A percentile compares a stretch with the other conserved stretches of the same genome.
Evolutionary conservation across 92 coral and sea anemone genomes (phyloP).

Genomic region (Blastomussa wellsi): DNA sequence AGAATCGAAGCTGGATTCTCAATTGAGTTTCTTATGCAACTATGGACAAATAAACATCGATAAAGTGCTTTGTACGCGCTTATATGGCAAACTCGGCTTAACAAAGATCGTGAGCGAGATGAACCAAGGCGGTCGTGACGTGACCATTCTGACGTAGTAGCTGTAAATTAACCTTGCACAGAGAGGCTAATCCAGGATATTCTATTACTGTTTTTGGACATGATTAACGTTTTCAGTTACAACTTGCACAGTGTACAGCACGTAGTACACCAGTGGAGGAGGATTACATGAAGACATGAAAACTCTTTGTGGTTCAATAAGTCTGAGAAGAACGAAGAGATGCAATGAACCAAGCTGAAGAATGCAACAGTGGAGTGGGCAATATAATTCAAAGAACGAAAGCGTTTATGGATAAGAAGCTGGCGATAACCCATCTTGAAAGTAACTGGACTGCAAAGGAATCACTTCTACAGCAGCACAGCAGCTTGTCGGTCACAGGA

Average conservation of each 20-base stretch:
- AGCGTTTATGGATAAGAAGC: background rate
- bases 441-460: background rate
- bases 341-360: background rate
- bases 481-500: background rate
- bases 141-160: slow-evolving; percentile 4
- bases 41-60: background rate
- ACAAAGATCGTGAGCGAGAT: background rate
- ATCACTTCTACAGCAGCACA: background rate
- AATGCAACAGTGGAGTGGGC: background rate
- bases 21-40: background rate
- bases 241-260: background rate
- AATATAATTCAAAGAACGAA: background rate
- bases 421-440: background rate
- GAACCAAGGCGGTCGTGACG: background rate
- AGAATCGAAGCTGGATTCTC: no score
- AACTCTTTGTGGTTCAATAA: background rate
- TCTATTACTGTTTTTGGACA: background rate
- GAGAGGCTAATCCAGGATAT: background rate
- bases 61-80: background rate
- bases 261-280: background rate
- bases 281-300: background rate
- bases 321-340: background rate
- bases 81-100: background rate
- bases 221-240: background rate
- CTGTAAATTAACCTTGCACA: background rate